These are phyloP conservation scores for Marcusenius ussheri DNA, from an alignment of 2,113 vertebrate genomes.

Conservation along the genomic window DNA sequence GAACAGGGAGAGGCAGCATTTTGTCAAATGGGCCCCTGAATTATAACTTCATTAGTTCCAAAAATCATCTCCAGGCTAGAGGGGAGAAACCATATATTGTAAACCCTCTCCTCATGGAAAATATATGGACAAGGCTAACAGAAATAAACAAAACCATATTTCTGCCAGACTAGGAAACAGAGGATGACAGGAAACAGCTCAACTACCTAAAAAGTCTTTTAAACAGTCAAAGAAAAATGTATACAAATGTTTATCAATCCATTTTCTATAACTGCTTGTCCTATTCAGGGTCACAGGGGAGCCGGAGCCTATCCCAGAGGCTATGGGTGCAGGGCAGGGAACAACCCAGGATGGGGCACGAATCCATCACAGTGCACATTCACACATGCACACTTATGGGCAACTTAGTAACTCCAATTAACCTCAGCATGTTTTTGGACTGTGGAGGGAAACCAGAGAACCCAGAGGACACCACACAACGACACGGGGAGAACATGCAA, in stretches of 20 bases:
- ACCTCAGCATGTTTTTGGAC: not conserved
- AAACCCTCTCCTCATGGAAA: not conserved
- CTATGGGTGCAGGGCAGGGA: not conserved
- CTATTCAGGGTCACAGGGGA: not conserved
- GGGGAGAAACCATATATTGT: not conserved
- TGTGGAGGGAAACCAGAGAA: no score
- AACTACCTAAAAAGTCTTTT: not conserved
- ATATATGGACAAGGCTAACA: not conserved
- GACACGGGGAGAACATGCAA: not conserved
- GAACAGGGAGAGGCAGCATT: constrained; percentile 15
- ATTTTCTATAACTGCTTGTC: not conserved
- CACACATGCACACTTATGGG: not conserved
- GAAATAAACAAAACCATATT: not conserved
- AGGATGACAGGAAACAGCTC: not conserved
- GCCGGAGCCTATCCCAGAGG: not conserved
- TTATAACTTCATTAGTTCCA: constrained; percentile 7
- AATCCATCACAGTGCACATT: not conserved
- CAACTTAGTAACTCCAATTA: not conserved
- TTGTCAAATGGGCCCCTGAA: constrained; percentile 12
- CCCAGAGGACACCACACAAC: not conserved
- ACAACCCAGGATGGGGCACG: not conserved
- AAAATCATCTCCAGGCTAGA: constrained; percentile 13
- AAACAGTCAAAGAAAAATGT: not conserved
- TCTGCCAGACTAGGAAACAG: not conserved
- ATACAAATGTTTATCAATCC: not conserved